These are phyloP conservation scores for Cephus pulcher DNA, from an alignment of 2,888 invertebrate species.

Conservation along the genomic window DNA sequence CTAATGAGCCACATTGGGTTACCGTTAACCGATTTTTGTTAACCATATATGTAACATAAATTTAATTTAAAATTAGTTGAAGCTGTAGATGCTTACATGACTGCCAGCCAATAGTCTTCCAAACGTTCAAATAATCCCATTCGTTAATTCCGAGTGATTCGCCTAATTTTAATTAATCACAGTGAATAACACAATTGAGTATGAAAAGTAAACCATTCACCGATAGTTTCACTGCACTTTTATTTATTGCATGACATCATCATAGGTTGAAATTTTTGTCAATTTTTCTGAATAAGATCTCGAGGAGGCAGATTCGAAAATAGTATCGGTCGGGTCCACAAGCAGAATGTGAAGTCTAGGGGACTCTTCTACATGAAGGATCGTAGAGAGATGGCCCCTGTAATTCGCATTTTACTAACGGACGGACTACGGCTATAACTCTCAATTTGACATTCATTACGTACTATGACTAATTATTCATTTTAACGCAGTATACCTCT, in stretches of 20 bases:
- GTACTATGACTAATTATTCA: conserved; percentile 17
- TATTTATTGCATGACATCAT: background rate
- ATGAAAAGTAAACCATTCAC: background rate
- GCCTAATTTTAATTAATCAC: background rate
- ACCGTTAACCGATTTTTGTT: background rate
- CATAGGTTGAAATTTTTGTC: background rate
- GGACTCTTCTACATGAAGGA: background rate
- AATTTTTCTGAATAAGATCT: background rate
- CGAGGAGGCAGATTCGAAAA: background rate
- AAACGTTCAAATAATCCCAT: background rate
- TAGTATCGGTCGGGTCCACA: background rate
- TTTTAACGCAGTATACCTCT: conserved; percentile 13
- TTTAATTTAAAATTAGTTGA: background rate
- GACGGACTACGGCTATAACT: conserved; percentile 7
- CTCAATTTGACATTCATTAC: conserved; percentile 13
- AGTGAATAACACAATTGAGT: background rate
- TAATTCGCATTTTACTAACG: background rate
- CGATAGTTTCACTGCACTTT: background rate
- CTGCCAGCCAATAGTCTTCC: background rate
- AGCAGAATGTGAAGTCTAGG: background rate
- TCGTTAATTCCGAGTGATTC: background rate
- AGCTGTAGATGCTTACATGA: background rate
- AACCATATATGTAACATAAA: background rate
- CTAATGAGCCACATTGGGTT: too few relatives aligned
- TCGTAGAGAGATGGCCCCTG: background rate